Percentiles rank a stretch among this genome's conserved stretches.
Conservation (phyloP, 2,888 invertebrate genomes). For the Bhutanitis thaidina region DNA sequence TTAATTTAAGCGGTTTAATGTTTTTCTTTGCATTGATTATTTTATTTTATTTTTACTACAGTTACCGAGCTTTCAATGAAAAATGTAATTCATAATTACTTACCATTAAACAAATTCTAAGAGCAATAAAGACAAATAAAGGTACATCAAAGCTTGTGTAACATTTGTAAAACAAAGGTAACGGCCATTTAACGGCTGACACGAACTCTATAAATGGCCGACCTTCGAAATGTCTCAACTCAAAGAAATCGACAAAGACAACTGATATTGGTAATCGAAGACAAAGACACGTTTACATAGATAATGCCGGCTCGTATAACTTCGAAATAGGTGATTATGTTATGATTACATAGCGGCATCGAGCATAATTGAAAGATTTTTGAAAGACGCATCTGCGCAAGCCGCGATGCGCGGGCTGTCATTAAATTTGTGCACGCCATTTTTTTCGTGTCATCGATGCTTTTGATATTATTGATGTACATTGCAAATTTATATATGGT, state of each 20-base stretch:
- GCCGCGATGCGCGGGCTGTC: slow-evolving; percentile 38
- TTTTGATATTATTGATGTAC: slow-evolving; percentile 23
- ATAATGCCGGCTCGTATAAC: slow-evolving; percentile 38
- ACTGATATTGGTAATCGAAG: slow-evolving; percentile 33
- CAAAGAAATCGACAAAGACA: slow-evolving; percentile 26
- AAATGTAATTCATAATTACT: too few relatives aligned
- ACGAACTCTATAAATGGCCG: slow-evolving; percentile 7
- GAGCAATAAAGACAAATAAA: too few relatives aligned
- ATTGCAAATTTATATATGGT: slow-evolving; percentile 9
- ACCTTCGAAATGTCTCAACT: slow-evolving; percentile 20
- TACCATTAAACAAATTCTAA: too few relatives aligned
- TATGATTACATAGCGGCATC: slow-evolving; percentile 67
- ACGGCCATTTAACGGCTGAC: background rate
- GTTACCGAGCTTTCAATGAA: too few relatives aligned
- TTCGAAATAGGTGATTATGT: slow-evolving; percentile 63
- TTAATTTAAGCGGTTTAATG: too few relatives aligned
- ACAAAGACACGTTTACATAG: slow-evolving; percentile 36
- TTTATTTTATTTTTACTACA: too few relatives aligned
- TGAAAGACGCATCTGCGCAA: slow-evolving; percentile 37
- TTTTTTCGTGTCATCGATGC: slow-evolving; percentile 35
- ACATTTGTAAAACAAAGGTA: background rate
- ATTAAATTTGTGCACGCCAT: slow-evolving; percentile 42
- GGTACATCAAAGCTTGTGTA: too few relatives aligned
- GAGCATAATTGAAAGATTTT: slow-evolving; percentile 49
- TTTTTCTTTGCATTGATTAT: too few relatives aligned